A percentile compares a stretch with the other conserved stretches of the same genome.
phyloP scores from a whole-genome alignment of 1,140 invertebrate genomes.

The Polypedilum vanderplanki region DNA sequence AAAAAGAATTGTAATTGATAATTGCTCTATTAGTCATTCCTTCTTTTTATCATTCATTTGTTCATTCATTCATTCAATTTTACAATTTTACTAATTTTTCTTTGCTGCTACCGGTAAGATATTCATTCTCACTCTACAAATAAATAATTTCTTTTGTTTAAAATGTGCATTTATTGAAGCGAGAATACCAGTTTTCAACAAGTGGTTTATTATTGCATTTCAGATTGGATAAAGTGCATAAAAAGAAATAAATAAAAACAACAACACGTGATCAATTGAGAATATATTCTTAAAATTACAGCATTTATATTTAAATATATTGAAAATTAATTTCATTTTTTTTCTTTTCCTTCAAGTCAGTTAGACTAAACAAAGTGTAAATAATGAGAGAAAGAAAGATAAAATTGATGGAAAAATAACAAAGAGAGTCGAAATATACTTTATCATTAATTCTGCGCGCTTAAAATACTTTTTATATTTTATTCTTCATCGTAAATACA shows the following conservation, averaged over 20 bases:
- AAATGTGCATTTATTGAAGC: background rate
- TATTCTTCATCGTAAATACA: background rate
- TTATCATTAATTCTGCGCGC: slow-evolving; percentile 16
- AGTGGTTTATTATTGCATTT: background rate
- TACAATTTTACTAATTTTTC: too few relatives aligned
- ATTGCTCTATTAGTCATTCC: slow-evolving; percentile 6
- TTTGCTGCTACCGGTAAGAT: background rate
- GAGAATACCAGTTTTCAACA: slow-evolving; percentile 6
- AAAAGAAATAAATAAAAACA: background rate
- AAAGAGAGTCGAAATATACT: background rate
- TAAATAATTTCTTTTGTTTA: slow-evolving; percentile 20
- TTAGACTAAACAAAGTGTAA: background rate
- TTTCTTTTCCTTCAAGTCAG: background rate
- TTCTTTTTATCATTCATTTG: slow-evolving; percentile 9
- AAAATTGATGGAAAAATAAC: background rate
- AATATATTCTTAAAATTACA: background rate
- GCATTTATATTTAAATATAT: too few relatives aligned
- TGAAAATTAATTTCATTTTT: too few relatives aligned
- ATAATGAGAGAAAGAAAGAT: background rate
- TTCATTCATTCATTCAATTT: background rate
- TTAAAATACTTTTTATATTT: background rate
- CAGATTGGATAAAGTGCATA: background rate
- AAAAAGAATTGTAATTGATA: background rate
- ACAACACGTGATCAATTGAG: background rate
- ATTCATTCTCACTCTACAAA: background rate